phyloP scores from a whole-genome alignment of 2,888 invertebrate species.

The Bibio marci region DNA sequence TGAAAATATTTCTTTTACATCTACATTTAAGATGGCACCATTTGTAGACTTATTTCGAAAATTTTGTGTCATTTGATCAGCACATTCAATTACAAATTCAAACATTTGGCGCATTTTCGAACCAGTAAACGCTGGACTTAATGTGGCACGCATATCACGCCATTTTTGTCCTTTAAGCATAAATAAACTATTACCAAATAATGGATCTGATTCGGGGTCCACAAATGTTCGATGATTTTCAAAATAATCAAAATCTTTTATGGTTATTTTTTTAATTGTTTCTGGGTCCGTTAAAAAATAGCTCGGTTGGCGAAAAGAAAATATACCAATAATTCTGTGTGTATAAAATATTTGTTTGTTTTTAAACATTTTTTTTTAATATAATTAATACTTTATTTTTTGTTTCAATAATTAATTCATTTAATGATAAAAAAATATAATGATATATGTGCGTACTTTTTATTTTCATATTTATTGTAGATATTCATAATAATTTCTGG shows the following conservation, averaged over 20 bases:
- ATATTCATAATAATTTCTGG: background rate
- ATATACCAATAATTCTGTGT: constrained; percentile 31
- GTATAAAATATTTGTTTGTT: background rate
- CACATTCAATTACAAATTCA: constrained; percentile 23
- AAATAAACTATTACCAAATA: constrained; percentile 34
- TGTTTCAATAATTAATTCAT: no score
- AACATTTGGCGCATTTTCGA: constrained; percentile 32
- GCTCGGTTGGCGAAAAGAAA: constrained; percentile 27
- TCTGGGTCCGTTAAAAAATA: constrained; percentile 35
- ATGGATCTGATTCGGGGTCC: constrained; percentile 26
- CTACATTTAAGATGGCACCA: constrained; percentile 10
- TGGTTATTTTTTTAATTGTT: constrained; percentile 32
- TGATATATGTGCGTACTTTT: no score
- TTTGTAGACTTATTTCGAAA: background rate
- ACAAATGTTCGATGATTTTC: constrained; percentile 30
- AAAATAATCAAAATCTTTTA: constrained; percentile 41
- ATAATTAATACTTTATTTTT: background rate
- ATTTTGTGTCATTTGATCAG: constrained; percentile 8
- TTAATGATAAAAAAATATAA: no score
- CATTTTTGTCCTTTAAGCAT: constrained; percentile 28
- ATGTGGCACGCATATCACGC: constrained; percentile 29
- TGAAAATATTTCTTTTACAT: constrained; percentile 25
- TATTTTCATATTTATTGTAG: background rate
- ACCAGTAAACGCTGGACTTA: constrained; percentile 31
- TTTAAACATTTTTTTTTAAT: background rate